phyloP scores from a whole-genome alignment of 92 coral and sea anemone genomes.

The Phenganax marumi region DNA sequence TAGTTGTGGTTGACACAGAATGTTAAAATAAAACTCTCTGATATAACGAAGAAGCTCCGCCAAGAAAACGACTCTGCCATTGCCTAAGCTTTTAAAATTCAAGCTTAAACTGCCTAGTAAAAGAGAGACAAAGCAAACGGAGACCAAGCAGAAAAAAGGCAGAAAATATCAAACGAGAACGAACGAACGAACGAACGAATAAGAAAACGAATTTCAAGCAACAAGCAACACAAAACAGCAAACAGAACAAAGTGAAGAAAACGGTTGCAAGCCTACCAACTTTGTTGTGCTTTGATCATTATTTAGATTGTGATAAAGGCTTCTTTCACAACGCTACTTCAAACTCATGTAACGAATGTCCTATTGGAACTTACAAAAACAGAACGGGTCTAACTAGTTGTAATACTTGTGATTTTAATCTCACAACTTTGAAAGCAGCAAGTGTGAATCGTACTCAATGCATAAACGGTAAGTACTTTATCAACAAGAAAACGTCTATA shows the following conservation, averaged over 20 bases:
- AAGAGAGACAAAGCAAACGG: too few species aligned
- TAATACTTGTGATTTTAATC: not conserved
- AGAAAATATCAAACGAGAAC: not conserved
- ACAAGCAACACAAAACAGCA: not conserved
- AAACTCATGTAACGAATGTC: not conserved
- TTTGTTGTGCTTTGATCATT: too few species aligned
- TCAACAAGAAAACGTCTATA: not conserved
- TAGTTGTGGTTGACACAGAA: too few species aligned
- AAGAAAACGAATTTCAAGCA: not conserved
- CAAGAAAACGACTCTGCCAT: too few species aligned
- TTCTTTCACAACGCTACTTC: not conserved
- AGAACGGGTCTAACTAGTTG: not conserved
- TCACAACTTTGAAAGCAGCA: not conserved
- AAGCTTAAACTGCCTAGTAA: too few species aligned
- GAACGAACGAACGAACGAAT: not conserved
- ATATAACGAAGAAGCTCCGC: too few species aligned
- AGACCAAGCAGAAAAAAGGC: too few species aligned
- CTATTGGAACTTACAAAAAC: not conserved
- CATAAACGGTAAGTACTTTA: not conserved
- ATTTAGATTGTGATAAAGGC: slow-evolving; percentile 18
- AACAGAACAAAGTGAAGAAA: too few species aligned
- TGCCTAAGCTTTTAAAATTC: too few species aligned
- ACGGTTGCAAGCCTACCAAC: too few species aligned
- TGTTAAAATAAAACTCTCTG: too few species aligned
- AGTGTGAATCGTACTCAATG: not conserved